A percentile compares a stretch with the other conserved stretches of the same genome.
These are phyloP conservation scores for Syrmaticus mikado DNA, from an alignment of 2,113 vertebrate species.

Conservation along the genomic window DNA sequence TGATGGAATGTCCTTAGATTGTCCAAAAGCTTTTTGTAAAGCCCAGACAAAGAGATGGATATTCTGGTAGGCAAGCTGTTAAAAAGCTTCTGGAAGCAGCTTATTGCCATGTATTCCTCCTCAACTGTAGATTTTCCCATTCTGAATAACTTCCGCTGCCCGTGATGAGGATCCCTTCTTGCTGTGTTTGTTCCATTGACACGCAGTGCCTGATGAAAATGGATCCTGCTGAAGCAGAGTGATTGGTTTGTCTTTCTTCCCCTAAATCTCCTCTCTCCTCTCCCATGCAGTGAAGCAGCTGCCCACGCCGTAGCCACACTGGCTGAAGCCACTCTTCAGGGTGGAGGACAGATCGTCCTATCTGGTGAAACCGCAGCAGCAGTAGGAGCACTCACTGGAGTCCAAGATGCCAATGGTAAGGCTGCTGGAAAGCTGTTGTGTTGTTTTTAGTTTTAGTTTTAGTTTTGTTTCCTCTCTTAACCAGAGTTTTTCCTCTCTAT, in stretches of 20 bases:
- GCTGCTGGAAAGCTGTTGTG: neutral
- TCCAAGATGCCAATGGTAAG: constrained; percentile 92
- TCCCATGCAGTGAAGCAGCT: constrained; percentile 89
- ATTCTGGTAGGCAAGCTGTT: neutral
- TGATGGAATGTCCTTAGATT: neutral
- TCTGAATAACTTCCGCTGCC: neutral
- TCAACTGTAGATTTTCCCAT: neutral
- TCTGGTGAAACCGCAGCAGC: constrained; percentile 97
- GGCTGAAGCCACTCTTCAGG: constrained; percentile 96
- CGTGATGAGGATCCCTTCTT: accelerated
- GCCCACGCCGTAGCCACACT: constrained; percentile 96
- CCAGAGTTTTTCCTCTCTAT: accelerated
- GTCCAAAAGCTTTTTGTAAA: neutral
- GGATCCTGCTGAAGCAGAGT: no score
- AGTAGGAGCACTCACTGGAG: constrained; percentile 94
- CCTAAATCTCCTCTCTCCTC: neutral
- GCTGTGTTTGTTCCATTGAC: neutral
- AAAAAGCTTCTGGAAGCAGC: neutral
- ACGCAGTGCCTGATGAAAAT: no score
- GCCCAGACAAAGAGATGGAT: neutral
- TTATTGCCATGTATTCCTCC: neutral
- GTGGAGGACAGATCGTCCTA: constrained; percentile 96
- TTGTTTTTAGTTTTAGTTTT: neutral
- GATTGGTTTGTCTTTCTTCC: accelerated
- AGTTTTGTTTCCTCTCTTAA: neutral